Conservation (phyloP, 2,113 vertebrate species). For the Sakesphorus luctuosus region DNA sequence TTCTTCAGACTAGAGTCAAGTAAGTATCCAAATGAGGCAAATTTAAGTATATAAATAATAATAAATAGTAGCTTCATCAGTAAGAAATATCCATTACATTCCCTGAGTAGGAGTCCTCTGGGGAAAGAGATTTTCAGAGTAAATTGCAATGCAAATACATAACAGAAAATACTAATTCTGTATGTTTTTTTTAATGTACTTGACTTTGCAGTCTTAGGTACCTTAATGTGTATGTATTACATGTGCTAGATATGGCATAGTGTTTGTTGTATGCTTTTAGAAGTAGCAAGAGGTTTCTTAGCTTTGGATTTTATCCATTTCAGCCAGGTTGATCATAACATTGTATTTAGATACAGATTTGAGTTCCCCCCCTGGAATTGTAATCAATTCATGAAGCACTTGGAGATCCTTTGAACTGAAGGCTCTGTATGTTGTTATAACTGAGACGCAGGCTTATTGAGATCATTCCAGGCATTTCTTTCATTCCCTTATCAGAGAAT, state of each 20-base stretch:
- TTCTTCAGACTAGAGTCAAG: not conserved
- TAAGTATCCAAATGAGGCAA: not conserved
- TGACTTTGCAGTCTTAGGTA: not conserved
- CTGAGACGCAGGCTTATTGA: not conserved
- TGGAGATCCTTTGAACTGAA: conserved; percentile 18
- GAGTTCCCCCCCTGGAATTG: not conserved
- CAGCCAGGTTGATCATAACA: not conserved
- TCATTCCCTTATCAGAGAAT: not conserved
- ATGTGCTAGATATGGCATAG: not conserved
- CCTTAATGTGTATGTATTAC: not conserved
- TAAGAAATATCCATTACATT: not conserved
- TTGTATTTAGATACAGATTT: not conserved
- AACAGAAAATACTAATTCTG: not conserved
- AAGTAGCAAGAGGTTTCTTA: not conserved
- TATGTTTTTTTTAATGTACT: not conserved
- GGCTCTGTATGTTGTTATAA: not conserved
- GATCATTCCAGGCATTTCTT: conserved; percentile 33
- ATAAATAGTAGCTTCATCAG: not conserved
- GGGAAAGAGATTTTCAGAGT: not conserved
- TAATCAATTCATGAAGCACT: not conserved
- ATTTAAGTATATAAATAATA: not conserved
- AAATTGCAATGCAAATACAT: not conserved
- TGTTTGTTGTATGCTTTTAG: not conserved
- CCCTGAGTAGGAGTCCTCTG: not conserved
- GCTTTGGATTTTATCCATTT: not conserved